These are phyloP conservation scores for Tyto alba DNA, from an alignment of 2,113 vertebrate genomes.

Conservation along the genomic window DNA sequence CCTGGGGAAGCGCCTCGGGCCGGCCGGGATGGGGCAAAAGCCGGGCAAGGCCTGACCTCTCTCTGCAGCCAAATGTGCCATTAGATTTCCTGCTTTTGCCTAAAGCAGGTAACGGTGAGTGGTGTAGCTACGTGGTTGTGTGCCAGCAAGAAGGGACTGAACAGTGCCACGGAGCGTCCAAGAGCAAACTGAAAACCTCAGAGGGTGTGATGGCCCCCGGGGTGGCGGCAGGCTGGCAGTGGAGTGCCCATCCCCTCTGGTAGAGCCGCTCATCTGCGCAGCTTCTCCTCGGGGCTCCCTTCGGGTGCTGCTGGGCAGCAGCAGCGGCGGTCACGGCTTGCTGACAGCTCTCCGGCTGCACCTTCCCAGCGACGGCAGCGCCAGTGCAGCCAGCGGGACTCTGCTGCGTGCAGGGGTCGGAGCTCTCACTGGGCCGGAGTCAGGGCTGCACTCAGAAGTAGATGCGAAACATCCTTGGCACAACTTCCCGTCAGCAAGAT, in stretches of 20 bases:
- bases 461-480: not conserved
- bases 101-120: rapidly evolving
- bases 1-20: no score
- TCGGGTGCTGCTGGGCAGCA: not conserved
- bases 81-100: not conserved
- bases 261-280: rapidly evolving
- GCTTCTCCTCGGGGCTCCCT: not conserved
- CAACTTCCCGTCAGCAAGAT: not conserved
- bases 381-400: not conserved
- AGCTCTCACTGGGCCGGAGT: not conserved
- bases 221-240: not conserved
- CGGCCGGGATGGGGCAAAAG: no score
- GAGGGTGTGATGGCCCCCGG: rapidly evolving
- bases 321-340: not conserved
- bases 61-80: not conserved
- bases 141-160: not conserved
- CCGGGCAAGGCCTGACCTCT: not conserved
- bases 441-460: not conserved
- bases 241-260: not conserved
- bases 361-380: not conserved
- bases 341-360: not conserved
- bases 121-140: not conserved
- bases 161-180: rapidly evolving
- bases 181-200: not conserved
- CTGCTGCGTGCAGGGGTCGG: rapidly evolving